Conservation (phyloP, 2,797 vertebrate genomes). For the Danio albolineatus region DNA sequence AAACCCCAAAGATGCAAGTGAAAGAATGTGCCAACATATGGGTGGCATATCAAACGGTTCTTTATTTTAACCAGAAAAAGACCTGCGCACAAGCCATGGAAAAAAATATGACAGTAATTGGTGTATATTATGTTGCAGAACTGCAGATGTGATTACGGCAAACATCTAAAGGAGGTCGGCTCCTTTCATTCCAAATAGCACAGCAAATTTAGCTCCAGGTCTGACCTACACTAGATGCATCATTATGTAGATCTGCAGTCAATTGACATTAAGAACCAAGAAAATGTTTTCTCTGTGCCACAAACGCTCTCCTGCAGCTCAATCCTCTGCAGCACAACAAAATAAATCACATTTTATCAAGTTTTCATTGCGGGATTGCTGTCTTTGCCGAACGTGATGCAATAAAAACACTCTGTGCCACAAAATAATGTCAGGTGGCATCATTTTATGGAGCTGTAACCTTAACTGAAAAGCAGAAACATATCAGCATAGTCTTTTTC, state of each 20-base stretch:
- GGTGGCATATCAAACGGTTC: slow-evolving; percentile 70
- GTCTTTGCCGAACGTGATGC: background rate
- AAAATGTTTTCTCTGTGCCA: slow-evolving; percentile 26
- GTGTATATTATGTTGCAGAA: slow-evolving; percentile 63
- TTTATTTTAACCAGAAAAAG: slow-evolving; percentile 55
- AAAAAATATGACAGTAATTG: slow-evolving; percentile 59
- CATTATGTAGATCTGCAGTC: slow-evolving; percentile 62
- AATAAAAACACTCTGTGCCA: background rate
- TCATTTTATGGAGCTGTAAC: background rate
- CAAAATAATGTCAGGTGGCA: background rate
- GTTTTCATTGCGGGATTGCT: background rate
- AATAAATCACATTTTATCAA: background rate
- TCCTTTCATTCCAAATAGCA: slow-evolving; percentile 58
- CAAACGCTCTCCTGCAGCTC: background rate
- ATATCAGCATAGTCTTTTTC: background rate
- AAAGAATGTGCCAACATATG: slow-evolving; percentile 56
- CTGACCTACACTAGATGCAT: slow-evolving; percentile 17
- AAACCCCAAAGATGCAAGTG: background rate
- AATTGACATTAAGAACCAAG: slow-evolving; percentile 22
- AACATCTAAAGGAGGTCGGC: slow-evolving; percentile 55
- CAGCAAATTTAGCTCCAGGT: slow-evolving; percentile 63
- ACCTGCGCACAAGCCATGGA: slow-evolving; percentile 62
- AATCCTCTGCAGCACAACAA: background rate
- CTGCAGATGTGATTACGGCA: slow-evolving; percentile 63
- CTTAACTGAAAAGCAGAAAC: background rate